Percentiles rank a stretch among this genome's conserved stretches.
phyloP scores from a whole-genome alignment of 2,888 invertebrate species.

The Melitaea athalia region DNA sequence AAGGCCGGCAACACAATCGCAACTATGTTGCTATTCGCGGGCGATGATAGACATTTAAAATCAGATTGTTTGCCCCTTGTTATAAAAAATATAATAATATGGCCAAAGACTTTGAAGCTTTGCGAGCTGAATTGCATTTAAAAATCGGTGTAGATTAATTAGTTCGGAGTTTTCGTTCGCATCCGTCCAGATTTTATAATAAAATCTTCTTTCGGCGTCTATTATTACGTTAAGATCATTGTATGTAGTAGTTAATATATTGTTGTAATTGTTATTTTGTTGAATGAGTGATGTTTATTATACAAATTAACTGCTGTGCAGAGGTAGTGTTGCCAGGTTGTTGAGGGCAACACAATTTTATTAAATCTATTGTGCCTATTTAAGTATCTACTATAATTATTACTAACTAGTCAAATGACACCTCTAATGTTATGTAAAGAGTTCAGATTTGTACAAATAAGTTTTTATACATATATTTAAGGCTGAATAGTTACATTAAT shows the following conservation, averaged over 20 bases:
- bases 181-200: conserved; percentile 32
- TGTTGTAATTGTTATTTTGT: conserved; percentile 9
- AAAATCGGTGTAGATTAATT: conserved; percentile 51
- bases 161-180: conserved; percentile 33
- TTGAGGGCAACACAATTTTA: neutral
- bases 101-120: conserved; percentile 28
- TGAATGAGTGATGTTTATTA: neutral
- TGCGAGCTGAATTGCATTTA: conserved; percentile 67
- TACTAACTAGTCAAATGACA: conserved; percentile 22
- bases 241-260: conserved; percentile 1
- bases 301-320: neutral
- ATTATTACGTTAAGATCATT: neutral
- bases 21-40: too few species aligned
- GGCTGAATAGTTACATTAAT: conserved; percentile 9
- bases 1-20: too few species aligned
- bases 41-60: too few species aligned
- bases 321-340: conserved; percentile 1
- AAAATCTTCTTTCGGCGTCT: neutral
- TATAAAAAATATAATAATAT: neutral
- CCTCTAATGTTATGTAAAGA: neutral
- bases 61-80: too few species aligned
- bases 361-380: conserved; percentile 10
- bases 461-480: conserved; percentile 3
- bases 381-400: conserved; percentile 17
- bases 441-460: neutral